Evolutionary conservation across 2,888 invertebrate genomes (phyloP), one percentile per base, ranked within the genome.

Genomic region (Hipparchia sbordonii): DNA sequence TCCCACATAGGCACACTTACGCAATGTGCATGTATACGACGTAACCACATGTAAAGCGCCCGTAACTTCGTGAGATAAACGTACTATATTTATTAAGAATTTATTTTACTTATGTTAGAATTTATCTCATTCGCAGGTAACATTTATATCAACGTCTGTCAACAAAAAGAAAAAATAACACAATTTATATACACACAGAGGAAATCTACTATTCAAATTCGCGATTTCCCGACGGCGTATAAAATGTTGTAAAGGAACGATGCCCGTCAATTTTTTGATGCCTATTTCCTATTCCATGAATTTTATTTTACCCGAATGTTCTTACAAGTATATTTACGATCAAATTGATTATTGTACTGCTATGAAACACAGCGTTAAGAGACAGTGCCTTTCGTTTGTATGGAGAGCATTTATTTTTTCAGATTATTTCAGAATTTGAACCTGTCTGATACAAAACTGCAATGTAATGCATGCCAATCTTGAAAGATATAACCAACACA

Each of bases 181-280:
- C 6, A 65, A 33, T 52, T 33, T 67, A 74, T 61, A 61, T 70
- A 70, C 72, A 67, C 61, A 70, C 68, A 76, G 23, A 23, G 62
- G 61, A 70, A 63, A 77, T 78, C 73, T 75, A 72, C 78, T 77
- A 78, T 77, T 78, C 77, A 76, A 76, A 77, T 77, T 74, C 72
- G 70, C 72, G 74, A 78, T 77, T 77, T 75, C 76, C 76, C 77
- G 54, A 60, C 74, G 71, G 72, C 57, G 72, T 60, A 77, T 71
- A 74, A 76, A 78, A 74, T 76, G 67, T 65, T 65, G 65, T 65
- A 52, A 12, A 52, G 52, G 33, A 65, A 65, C 33, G 65, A 51
- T 65, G 51, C 6, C 23, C 52, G 52, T 65, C 65, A 65, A 65
- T 52, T 65, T 63, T 52, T 65, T 65, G 65, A 52, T 51, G 23